Evolutionary conservation across 2,113 vertebrate species (phyloP), one percentile per base, ranked within the genome.

Genomic region (Salvator merianae): DNA sequence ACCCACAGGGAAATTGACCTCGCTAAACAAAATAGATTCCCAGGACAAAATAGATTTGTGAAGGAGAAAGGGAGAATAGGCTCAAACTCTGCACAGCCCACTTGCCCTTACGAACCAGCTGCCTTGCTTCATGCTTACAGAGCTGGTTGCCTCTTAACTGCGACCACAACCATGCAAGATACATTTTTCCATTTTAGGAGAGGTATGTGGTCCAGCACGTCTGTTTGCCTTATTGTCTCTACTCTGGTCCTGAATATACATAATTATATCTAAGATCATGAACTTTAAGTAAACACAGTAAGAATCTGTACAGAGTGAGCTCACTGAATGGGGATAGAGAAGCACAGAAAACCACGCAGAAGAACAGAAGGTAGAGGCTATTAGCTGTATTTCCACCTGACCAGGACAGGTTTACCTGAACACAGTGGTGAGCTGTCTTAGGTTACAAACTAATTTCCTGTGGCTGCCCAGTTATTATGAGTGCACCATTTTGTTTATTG

Each of bases 181-280:
- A 81, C 53, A 62, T 50, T 82, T 82, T 82, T 62, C 80, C 69
- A 82, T 82, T 72, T 82, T 82, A 82, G 69, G 80, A 72, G 71
- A 72, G 71, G 69, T 16, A 82, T 72, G 80, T 82, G 80, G 80
- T 72, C 34, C 6, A 8, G 7, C 38, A 24, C 40, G 68, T 40
- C 80, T 40, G 47, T 80, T 69, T 80, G 28, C 43, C n/a, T 80
- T 80, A 69, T 82, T 82, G 38, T 82, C 80, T 34, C 32, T 32
- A 38, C 72, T 72, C 59, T 69, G 47, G 66, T 81, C 43, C 47
- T 36, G 13, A 81, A 47, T 81, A 70, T 50, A 59, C 59, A 72
- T 72, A 62, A 82, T 62, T 82, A 59, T 53, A 73, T 73, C 13
- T 55, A 82, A 82, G 50, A 72, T 62, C 69, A 72, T n/a, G 5